Evolutionary conservation across 2,888 invertebrate species (phyloP), one percentile per base, ranked within the genome.

Genomic region (Luffia ferchaultella): DNA sequence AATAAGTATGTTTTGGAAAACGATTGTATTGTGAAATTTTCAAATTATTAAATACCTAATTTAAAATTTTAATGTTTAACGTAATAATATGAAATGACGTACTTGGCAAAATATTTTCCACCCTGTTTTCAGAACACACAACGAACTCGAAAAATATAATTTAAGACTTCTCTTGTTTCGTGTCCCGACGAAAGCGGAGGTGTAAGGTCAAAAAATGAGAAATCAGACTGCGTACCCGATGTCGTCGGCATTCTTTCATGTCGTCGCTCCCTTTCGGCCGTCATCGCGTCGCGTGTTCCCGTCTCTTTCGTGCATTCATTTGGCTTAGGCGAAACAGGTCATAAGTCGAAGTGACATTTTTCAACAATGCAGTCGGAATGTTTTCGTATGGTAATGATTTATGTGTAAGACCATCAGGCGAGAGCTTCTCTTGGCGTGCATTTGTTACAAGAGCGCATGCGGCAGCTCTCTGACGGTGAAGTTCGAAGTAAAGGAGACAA

Each of bases 301-400:
- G 57, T 73, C 71, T 66, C 68, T 68, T 67, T 75, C 74, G 60
- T 69, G 73, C 42, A 41, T 76, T 73, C 76, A 76, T 77, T 76
- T 73, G 65, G 65, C 65, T 77, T 71, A 76, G 73, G 73, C 73
- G 78, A 69, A 80, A 70, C 75, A 80, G 76, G 77, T 77, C 79
- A 75, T 78, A 80, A 83, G 79, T 77, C 67, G 75, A 65, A 74
- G 76, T 79, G 83, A 83, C 82, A 80, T 78, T 80, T 79, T 54
- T 77, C 71, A 82, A 83, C 82, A 83, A 82, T 75, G 64, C 70
- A 65, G 67, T 73, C 72, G 76, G 78, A 80, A 82, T 80, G 82
- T 83, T 83, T 82, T 82, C 76, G 76, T 80, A 77, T 80, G 74
- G 67, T 75, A 77, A 82, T 83, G 83, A 83, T 82, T 82, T 83